These are phyloP conservation scores for Nothoprocta perdicaria DNA, from an alignment of 2,113 vertebrate genomes.

Conservation along the genomic window DNA sequence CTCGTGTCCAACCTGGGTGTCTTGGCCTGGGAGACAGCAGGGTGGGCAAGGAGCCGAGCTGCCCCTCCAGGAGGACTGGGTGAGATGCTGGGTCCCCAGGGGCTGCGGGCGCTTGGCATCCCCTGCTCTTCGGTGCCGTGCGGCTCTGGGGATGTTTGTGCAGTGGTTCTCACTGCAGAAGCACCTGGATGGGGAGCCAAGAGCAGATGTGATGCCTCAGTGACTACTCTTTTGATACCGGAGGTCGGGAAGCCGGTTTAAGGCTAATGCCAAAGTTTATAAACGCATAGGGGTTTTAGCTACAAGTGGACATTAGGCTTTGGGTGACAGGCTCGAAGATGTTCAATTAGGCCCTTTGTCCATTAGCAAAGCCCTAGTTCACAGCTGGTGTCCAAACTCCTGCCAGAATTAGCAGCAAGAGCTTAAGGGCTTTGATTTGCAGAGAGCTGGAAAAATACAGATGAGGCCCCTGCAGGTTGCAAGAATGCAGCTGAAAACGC, in stretches of 20 bases:
- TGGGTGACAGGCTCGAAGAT: neutral
- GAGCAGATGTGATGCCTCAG: accelerated
- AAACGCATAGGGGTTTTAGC: neutral
- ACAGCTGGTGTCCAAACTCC: conserved; percentile 57
- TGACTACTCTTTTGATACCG: neutral
- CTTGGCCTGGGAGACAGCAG: neutral
- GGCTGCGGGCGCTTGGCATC: neutral
- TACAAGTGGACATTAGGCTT: neutral
- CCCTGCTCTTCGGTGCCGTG: neutral
- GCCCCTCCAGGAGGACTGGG: neutral
- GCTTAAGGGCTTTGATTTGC: conserved; percentile 65
- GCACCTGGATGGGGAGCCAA: neutral
- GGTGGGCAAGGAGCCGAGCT: neutral
- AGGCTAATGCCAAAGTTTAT: neutral
- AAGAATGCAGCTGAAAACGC: neutral
- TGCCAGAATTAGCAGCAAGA: conserved; percentile 65
- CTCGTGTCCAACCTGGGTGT: neutral
- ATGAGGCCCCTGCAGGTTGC: conserved; percentile 24
- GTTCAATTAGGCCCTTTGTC: conserved; percentile 14
- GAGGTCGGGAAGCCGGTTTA: neutral
- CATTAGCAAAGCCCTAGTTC: conserved; percentile 35
- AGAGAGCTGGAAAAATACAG: conserved; percentile 53
- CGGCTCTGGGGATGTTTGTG: neutral
- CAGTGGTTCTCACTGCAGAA: neutral
- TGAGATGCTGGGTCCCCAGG: accelerated